A percentile compares a stretch with the other conserved stretches of the same genome.
phyloP scores from a whole-genome alignment of 2,113 vertebrate species.

The Calyptomena viridis region DNA sequence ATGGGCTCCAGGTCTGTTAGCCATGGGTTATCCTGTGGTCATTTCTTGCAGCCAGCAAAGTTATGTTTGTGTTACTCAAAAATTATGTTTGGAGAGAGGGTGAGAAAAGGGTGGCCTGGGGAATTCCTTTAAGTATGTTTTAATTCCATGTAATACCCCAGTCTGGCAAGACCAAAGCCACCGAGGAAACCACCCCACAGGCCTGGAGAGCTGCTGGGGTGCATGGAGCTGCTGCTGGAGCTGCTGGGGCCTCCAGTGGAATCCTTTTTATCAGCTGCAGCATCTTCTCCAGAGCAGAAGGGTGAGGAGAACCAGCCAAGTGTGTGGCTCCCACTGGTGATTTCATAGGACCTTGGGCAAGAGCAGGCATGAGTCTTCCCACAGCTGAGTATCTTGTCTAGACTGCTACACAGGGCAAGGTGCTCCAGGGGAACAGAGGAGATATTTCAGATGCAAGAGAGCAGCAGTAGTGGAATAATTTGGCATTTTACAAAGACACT shows the following conservation, averaged over 20 bases:
- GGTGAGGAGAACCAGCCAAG: background rate
- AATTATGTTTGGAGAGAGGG: background rate
- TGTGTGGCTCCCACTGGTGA: background rate
- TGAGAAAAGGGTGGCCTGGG: background rate
- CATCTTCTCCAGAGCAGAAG: background rate
- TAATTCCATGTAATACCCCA: fast-evolving
- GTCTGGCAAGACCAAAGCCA: background rate
- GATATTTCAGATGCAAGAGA: background rate
- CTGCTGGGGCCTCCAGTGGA: background rate
- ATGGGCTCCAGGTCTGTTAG: fast-evolving
- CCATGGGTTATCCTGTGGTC: background rate
- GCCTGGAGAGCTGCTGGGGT: background rate
- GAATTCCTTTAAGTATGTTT: background rate
- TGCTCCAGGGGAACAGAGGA: background rate
- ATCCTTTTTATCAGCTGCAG: background rate
- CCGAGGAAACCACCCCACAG: background rate
- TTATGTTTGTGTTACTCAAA: background rate
- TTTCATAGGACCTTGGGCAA: background rate
- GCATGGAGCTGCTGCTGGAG: background rate
- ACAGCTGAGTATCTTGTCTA: background rate
- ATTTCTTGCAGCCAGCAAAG: background rate
- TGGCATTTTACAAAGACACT: background rate
- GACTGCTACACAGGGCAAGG: fast-evolving
- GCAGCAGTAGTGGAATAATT: background rate
- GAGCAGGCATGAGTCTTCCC: background rate